Base-by-base conservation (phyloP, 2,797 vertebrate species). In the Lindbergichthys nudifrons region DNA sequence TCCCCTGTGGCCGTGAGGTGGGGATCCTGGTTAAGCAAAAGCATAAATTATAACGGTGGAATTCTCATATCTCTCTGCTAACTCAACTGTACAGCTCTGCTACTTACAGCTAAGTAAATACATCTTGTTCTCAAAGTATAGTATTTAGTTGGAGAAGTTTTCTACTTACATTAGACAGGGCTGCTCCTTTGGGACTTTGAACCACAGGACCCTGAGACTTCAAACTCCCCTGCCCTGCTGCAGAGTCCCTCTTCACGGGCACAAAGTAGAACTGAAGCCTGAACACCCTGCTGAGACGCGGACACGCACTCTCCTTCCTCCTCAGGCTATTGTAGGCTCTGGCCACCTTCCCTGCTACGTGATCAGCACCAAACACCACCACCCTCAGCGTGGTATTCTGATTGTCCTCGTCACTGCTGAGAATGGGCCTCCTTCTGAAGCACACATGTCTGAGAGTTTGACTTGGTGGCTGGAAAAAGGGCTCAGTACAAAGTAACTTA, bases 281-380 rank as follows among this genome's bases (percentile, higher is more conserved):
- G 91, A 97, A 99, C 87, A 94, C 94, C 82, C 94, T 93, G 21
- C 96, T 97, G 82, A 99, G 95, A 18, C 86, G 89, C 0, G 97
- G 97, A 77, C 93, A 95, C 1, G 88, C 89, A 65, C 93, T 96
- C 92, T 99, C 98, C 83, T 94, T 94, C 61, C 86, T 91, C 93
- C 95, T 94, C 80, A 98, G 95, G 70, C 94, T 95, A 81, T 94
- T 95, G 77, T 99, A 99, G 0, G 98, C 98, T 19, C 98, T 92
- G 0, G 98, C 97, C 74, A 99, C 95, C 86, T 98, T 99, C 42
- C 98, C 98, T 0, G 96, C 97, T 50, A 97, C 96, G 30, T 96
- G 95, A 83, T 99, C 98, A 0, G 97, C 97, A 26, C 98, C 98
- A 0, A 99, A 99, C 84, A 98, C 98, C 77, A 98, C 96, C 5